Base-by-base conservation (phyloP, 1,140 invertebrate genomes). In the Marisa cornuarietis region DNA sequence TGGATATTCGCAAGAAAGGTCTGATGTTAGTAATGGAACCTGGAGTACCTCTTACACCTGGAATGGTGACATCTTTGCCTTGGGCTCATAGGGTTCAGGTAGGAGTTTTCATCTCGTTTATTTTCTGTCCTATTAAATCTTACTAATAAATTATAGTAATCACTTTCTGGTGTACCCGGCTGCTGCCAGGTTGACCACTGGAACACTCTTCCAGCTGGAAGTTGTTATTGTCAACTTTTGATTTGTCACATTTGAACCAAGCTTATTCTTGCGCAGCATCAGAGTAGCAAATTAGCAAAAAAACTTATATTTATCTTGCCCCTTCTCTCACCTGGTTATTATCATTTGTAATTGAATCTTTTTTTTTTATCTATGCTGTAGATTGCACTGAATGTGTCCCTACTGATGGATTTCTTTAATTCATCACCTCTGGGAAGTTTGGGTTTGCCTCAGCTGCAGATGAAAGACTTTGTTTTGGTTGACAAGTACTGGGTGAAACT, bases 341-440 rank as follows among this genome's bases (percentile, higher is more conserved):
- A 6, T 58, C 4, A 51, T 26, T 71, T 0, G 8, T 31, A 51
- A n/a, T 11, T 42, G 24, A 20, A 22, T 54, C n/a, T 10, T 68
- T 49, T 68, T 66, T 68, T 66, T 54, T 5, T 42, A 22, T 65
- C 54, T 18, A 54, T 66, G 68, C 76, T 78, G 62, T 81, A 87
- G 86, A 80, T 82, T 79, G 85, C 84, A 10, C 74, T 79, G 58
- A 81, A 85, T 72, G 58, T 85, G 22, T 75, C 80, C 14, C 80
- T 80, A 13, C 76, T 87, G 16, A 72, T 87, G 69, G 66, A 83
- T 13, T 87, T 82, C 75, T 58, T 87, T n/a, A 82, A 87, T 20
- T 69, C 74, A 51, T 84, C 81, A 62, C 86, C 85, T 7, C 18
- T 86, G 2, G 86, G 86, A 16, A 85, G 83, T 75, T 58, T 87